Base-by-base conservation (phyloP, 2,888 invertebrate species). In the Cataglyphis livida region DNA sequence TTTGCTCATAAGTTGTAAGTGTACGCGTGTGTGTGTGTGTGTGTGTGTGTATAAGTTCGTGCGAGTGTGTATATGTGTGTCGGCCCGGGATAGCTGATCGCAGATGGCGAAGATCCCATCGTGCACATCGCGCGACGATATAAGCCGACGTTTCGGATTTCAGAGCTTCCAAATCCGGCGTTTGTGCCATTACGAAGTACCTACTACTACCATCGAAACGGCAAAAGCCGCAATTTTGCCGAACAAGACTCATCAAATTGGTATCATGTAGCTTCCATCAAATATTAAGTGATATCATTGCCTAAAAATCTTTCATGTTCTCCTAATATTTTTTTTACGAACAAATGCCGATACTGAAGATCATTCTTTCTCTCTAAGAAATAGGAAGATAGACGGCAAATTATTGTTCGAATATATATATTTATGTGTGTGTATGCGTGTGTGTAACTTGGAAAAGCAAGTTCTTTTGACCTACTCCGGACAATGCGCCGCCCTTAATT, bases 121-220 rank as follows among this genome's bases (percentile, higher is more conserved):
- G 75, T 62, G 62, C 21, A 51, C 74, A 28, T 12, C 57, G 75
- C 51, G 59, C 70, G 57, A 68, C 70, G 78, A 18, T 79, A 51
- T 51, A 79, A 79, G 70, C 70, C 78, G 78, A 78, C 78, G 70
- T 79, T 79, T 79, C 25, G 78, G 71, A 79, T 79, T 79, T 79
- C 57, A 9, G 21, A 25, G 78, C 78, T 70, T 32, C 32, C 57
- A 79, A 79, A 79, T 79, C 44, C 70, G 78, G 32, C 70, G 71
- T 70, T 79, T 57, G 59, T 35, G 70, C 21, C 71, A 59, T 70
- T 44, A 68, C 68, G 54, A 68, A 32, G 78, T 54, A 41, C 32
- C 57, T 59, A 28, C 41, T 41, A n/a, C n/a, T 12, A 54, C 28
- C 25, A n/a, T 10, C 28, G 28, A 21, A 18, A 64, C 32, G 64